phyloP scores from a whole-genome alignment of 2,113 vertebrate species.

The Chaetodon trifascialis region DNA sequence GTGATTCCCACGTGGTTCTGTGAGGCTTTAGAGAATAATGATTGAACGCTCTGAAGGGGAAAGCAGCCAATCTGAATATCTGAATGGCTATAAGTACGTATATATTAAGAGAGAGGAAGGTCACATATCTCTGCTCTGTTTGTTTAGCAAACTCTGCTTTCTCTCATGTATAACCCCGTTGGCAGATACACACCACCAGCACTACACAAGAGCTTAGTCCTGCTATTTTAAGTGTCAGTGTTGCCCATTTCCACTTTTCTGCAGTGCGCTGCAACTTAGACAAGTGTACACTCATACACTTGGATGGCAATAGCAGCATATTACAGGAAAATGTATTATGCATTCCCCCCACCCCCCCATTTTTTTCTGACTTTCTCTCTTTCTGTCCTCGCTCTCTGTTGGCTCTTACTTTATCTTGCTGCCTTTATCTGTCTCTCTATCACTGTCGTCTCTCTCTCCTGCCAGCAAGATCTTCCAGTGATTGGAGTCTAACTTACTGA shows the following conservation, averaged over 20 bases:
- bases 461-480: constrained; percentile 62
- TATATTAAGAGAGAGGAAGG: background rate
- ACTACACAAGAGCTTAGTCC: background rate
- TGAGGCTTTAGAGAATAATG: constrained; percentile 28
- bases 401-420: constrained; percentile 37
- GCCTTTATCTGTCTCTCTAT: constrained; percentile 56
- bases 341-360: background rate
- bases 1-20: constrained; percentile 19
- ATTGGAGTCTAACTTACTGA: constrained; percentile 63
- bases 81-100: background rate
- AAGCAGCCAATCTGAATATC: constrained; percentile 34
- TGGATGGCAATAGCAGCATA: constrained; percentile 16
- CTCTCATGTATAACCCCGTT: background rate
- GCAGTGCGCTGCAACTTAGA: constrained; percentile 36
- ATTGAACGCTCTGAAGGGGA: constrained; percentile 25
- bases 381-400: constrained; percentile 15
- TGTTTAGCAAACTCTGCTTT: background rate
- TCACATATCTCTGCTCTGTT: constrained; percentile 12
- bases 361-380: constrained; percentile 22
- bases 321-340: constrained; percentile 35
- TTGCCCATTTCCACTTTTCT: constrained; percentile 21
- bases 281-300: constrained; percentile 19
- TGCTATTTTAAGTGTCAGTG: constrained; percentile 23
- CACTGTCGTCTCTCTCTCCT: constrained; percentile 53
- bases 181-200: constrained; percentile 1